Evolutionary conservation across 1,140 invertebrate genomes (phyloP), one percentile per base, ranked within the genome.

Genomic region (Apis florea): DNA sequence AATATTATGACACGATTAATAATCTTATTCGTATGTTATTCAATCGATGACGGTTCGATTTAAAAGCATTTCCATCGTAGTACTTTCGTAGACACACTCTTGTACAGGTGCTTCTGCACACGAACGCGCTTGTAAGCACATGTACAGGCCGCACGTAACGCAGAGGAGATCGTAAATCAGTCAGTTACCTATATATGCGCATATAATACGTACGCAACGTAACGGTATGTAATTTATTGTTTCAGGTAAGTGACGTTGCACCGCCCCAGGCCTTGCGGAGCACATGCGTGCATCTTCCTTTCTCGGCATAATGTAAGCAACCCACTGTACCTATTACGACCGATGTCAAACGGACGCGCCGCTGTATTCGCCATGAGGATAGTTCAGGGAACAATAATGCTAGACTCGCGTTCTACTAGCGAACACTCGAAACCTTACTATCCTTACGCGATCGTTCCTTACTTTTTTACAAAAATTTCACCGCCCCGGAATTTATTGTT

Each of bases 161-260:
- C 86, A 82, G 79, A 75, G 87, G 69, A 79, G 85, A 80, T 88
- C 89, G 89, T 92, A 92, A 91, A 92, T 91, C 90, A 91, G 89
- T 87, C 82, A 81, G 88, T 85, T 91, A 91, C 89, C 89, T 89
- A 80, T 71, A 89, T 91, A 87, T 88, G 78, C 83, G 79, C 85
- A 88, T 90, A 90, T 90, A 91, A 90, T 93, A 90, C 88, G 84
- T 92, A 91, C 89, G 88, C 86, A 89, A 85, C 89, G 89, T 93
- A 94, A 94, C 91, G 89, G 89, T 91, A 88, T 92, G 90, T 92
- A 92, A 93, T 94, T 94, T 93, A 93, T 94, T 94, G 92, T 94
- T 94, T 93, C 92, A 94, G 93, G 93, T 93, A 94, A 94, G 93
- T 93, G 93, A 93, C 92, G 89, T 90, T 89, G 89, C 88, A 89